A percentile compares a stretch with the other conserved stretches of the same genome.
Evolutionary conservation across 2,888 invertebrate genomes (phyloP).

Genomic region (Strigamia maritima): DNA sequence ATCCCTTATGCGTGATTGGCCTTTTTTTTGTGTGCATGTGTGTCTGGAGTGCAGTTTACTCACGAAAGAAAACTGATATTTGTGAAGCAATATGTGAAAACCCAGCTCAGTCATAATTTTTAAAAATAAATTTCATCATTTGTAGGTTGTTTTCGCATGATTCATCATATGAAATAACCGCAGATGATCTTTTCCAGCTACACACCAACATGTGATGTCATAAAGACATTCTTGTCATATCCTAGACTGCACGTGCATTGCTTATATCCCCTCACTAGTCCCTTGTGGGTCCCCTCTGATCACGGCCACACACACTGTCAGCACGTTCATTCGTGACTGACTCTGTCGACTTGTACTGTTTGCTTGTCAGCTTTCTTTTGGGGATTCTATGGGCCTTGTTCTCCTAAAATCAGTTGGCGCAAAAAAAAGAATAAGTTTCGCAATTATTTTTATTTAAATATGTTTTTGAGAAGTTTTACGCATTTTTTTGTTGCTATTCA

Average conservation of each 20-base stretch:
- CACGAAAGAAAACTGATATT: neutral
- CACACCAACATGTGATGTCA: constrained; percentile 18
- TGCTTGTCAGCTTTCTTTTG: constrained; percentile 32
- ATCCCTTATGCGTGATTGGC: neutral
- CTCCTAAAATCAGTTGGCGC: neutral
- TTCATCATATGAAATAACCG: constrained; percentile 25
- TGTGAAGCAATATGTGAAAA: neutral
- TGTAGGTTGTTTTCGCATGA: constrained; percentile 15
- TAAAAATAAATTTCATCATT: constrained; percentile 5
- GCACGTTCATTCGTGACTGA: constrained; percentile 32
- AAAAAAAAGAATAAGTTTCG: neutral
- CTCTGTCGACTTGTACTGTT: constrained; percentile 34
- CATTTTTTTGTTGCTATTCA: no score
- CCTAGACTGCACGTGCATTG: constrained; percentile 29
- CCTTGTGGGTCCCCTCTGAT: constrained; percentile 33
- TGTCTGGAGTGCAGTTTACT: neutral
- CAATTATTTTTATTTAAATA: neutral
- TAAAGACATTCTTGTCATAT: constrained; percentile 34
- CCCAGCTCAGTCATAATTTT: neutral
- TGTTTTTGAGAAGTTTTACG: no score
- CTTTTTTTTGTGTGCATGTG: neutral
- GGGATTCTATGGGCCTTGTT: constrained; percentile 29
- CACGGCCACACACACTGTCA: constrained; percentile 34
- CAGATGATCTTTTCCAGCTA: constrained; percentile 32
- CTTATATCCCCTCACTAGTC: constrained; percentile 28